Evolutionary conservation across 2,888 invertebrate genomes (phyloP), one percentile per base, ranked within the genome.

Genomic region (Callyntrura guangdongensis): DNA sequence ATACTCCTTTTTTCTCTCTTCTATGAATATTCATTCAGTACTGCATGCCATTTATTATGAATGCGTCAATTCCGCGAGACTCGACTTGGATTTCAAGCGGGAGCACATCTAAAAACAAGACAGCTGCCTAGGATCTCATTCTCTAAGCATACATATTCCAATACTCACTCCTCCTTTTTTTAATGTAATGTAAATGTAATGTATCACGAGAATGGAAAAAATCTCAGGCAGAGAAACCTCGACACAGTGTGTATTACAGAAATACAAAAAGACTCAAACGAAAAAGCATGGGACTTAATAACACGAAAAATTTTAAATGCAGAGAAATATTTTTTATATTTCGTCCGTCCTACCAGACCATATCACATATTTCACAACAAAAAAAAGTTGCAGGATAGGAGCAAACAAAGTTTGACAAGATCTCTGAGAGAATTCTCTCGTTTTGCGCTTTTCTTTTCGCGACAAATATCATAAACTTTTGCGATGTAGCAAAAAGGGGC

Each of bases 21-120:
- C 9, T 5, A 85, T 85, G 85, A 85, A 85, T 85, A 85, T 85
- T 85, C 85, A 85, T 69, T 14, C 59, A 49, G 56, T 17, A 85
- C 45, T 20, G 47, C 47, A 47, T 27, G 17, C 47, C 72, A 72
- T 72, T 72, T 72, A 47, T 72, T 72, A 45, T 72, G 9, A 47
- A 47, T 47, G 47, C 47, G 72, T 72, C 72, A 72, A 72, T 85
- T 85, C 45, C 25, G 27, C 11, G 25, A n/a, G 49, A 84, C 61
- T 36, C 64, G 47, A 45, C 17, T 61, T 36, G 36, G 79, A 12
- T 17, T n/a, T 79, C 79, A 61, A 27, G 36, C 8, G 0, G 20
- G n/a, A n/a, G n/a, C n/a, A 45, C 45, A 17, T 45, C 47, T 9
- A n/a, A 45, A 69, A 36, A 14, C 25, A 47, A 72, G 47, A 11